phyloP scores from a whole-genome alignment of 2,797 vertebrate genomes.

The Rhyacichthys aspro region DNA sequence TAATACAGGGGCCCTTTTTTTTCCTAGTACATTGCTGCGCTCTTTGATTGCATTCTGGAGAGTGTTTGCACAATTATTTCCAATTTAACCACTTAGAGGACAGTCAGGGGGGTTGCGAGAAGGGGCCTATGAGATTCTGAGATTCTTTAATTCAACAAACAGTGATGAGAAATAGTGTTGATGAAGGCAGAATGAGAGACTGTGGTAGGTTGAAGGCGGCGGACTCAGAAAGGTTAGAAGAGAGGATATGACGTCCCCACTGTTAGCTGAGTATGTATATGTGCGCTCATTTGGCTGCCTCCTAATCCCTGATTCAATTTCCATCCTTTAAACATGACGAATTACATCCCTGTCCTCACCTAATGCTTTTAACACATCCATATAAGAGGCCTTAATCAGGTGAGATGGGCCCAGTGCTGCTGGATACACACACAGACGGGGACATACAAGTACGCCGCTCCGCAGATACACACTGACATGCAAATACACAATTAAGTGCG shows the following conservation, averaged over 20 bases:
- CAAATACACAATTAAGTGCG: slow-evolving; percentile 18
- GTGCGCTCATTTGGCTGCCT: slow-evolving; percentile 85
- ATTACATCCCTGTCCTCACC: slow-evolving; percentile 96
- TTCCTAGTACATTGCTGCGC: slow-evolving; percentile 67
- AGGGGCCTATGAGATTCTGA: slow-evolving; percentile 41
- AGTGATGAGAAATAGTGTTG: slow-evolving; percentile 4
- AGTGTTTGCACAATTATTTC: slow-evolving; percentile 80
- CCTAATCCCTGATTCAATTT: slow-evolving; percentile 92
- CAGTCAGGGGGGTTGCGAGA: slow-evolving; percentile 50
- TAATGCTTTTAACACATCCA: slow-evolving; percentile 99
- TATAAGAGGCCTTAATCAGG: slow-evolving; percentile 99
- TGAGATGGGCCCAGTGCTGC: slow-evolving; percentile 86
- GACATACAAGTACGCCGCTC: slow-evolving; percentile 17
- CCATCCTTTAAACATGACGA: slow-evolving; percentile 98
- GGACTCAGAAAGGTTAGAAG: slow-evolving; percentile 19
- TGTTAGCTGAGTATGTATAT: slow-evolving; percentile 52
- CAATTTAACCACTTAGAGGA: slow-evolving; percentile 79
- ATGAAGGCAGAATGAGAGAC: slow-evolving; percentile 32
- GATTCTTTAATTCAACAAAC: slow-evolving; percentile 14
- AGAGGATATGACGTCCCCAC: slow-evolving; percentile 41
- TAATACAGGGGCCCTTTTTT: slow-evolving; percentile 66
- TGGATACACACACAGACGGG: slow-evolving; percentile 58
- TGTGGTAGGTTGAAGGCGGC: slow-evolving; percentile 1
- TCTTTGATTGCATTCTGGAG: slow-evolving; percentile 79
- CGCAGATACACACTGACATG: slow-evolving; percentile 4